Evolutionary conservation across 2,888 invertebrate species (phyloP).

Genomic region (Eupithecia pulchellata): DNA sequence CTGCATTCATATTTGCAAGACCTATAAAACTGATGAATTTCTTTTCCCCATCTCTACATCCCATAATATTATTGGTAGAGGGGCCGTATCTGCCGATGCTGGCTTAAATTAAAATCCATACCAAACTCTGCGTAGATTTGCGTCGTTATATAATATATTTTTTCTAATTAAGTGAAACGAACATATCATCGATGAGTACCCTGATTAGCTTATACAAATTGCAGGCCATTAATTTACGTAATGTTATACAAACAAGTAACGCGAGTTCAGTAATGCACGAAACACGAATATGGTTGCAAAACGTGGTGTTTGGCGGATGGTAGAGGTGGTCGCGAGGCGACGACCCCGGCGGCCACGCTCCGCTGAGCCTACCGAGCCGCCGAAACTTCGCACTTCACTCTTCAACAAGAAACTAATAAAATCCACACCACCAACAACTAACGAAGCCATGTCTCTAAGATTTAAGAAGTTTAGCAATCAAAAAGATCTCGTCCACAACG

Average conservation of each 20-base stretch:
- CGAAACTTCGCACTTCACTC: conserved; percentile 84
- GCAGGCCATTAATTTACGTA: neutral
- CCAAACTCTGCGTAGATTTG: neutral
- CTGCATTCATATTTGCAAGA: conserved; percentile 16
- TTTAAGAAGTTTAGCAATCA: neutral
- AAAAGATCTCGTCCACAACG: neutral
- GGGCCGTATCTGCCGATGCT: neutral
- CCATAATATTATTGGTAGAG: neutral
- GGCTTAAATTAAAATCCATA: neutral
- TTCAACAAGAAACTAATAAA: conserved; percentile 68
- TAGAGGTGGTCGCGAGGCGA: conserved; percentile 59
- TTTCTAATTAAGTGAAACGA: neutral
- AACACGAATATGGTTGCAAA: conserved; percentile 25
- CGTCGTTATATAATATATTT: neutral
- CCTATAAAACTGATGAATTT: conserved; percentile 4
- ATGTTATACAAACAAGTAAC: conserved; percentile 12
- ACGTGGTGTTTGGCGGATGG: conserved; percentile 35
- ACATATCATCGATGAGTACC: neutral
- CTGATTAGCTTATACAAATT: conserved; percentile 1
- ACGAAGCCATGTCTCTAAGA: neutral
- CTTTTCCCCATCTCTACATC: neutral
- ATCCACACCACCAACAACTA: neutral
- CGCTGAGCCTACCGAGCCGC: conserved; percentile 74
- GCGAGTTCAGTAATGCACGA: conserved; percentile 22
- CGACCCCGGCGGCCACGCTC: conserved; percentile 76